phyloP scores from a whole-genome alignment of 2,113 vertebrate genomes.

The Macrotis lagotis region DNA sequence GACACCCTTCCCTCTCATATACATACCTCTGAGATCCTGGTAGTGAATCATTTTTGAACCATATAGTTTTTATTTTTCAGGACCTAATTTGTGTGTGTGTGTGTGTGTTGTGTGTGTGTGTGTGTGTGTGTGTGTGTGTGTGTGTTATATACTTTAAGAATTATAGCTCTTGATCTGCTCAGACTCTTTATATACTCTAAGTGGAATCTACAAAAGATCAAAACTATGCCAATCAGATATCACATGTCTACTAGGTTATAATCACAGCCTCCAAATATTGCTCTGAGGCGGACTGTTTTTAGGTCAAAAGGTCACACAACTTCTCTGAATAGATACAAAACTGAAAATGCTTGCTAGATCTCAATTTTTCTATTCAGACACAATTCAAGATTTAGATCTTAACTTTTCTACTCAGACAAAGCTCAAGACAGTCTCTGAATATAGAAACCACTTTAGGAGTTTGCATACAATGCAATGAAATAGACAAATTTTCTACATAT shows the following conservation, averaged over 20 bases:
- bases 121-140: too few relatives aligned
- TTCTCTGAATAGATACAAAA: not conserved
- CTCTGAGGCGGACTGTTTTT: not conserved
- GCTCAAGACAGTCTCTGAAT: too few relatives aligned
- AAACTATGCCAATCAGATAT: not conserved
- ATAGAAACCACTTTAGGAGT: not conserved
- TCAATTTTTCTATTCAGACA: not conserved
- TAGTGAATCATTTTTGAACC: too few relatives aligned
- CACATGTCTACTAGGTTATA: not conserved
- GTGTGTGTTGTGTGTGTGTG: too few relatives aligned
- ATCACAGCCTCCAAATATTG: not conserved
- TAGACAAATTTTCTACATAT: not conserved
- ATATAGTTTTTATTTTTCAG: too few relatives aligned
- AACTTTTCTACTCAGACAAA: too few relatives aligned
- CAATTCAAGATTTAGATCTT: not conserved
- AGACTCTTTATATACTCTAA: not conserved
- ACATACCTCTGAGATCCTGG: too few relatives aligned
- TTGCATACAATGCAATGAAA: not conserved
- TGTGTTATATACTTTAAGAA: too few relatives aligned
- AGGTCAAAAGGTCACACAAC: not conserved
- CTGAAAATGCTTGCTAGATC: not conserved
- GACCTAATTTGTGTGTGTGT: too few relatives aligned
- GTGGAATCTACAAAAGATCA: not conserved
- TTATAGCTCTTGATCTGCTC: not conserved
- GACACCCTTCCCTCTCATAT: not conserved